Evolutionary conservation across 2,888 invertebrate genomes (phyloP).

Genomic region (Cordilura impudica): DNA sequence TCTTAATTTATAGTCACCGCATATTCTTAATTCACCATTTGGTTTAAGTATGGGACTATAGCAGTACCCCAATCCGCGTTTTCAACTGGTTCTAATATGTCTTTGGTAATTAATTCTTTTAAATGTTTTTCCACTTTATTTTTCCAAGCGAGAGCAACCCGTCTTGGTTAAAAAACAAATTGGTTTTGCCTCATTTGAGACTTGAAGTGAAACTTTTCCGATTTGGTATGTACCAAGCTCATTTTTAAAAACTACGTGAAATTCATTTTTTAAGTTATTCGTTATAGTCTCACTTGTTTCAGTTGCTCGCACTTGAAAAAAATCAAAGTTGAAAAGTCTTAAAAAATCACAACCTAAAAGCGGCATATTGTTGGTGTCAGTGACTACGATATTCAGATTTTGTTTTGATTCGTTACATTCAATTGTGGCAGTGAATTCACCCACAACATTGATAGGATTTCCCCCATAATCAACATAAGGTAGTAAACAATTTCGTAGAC

Average conservation of each 20-base stretch:
- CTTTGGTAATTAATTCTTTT: no score
- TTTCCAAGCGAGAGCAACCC: no score
- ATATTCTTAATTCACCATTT: no score
- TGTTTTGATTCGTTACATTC: slow-evolving; percentile 4
- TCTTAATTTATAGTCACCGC: no score
- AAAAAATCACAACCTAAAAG: no score
- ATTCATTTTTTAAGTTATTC: slow-evolving; percentile 17
- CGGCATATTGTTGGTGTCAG: neutral
- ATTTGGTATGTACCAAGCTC: slow-evolving; percentile 16
- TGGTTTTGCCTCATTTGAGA: no score
- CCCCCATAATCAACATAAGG: slow-evolving; percentile 31
- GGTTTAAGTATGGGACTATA: slow-evolving; percentile 18
- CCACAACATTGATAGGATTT: neutral
- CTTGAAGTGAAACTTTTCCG: slow-evolving; percentile 17
- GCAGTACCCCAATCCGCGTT: no score
- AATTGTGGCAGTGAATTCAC: neutral
- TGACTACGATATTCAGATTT: slow-evolving; percentile 35
- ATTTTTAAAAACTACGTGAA: slow-evolving; percentile 33
- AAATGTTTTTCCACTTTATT: no score
- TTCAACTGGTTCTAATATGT: no score
- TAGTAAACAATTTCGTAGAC: no score
- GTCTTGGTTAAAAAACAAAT: no score
- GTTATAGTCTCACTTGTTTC: slow-evolving; percentile 19
- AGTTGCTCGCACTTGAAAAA: slow-evolving; percentile 37
- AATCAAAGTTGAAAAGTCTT: slow-evolving; percentile 40